Evolutionary conservation across 1,140 invertebrate species (phyloP).

Genomic region (Centruroides vittatus): DNA sequence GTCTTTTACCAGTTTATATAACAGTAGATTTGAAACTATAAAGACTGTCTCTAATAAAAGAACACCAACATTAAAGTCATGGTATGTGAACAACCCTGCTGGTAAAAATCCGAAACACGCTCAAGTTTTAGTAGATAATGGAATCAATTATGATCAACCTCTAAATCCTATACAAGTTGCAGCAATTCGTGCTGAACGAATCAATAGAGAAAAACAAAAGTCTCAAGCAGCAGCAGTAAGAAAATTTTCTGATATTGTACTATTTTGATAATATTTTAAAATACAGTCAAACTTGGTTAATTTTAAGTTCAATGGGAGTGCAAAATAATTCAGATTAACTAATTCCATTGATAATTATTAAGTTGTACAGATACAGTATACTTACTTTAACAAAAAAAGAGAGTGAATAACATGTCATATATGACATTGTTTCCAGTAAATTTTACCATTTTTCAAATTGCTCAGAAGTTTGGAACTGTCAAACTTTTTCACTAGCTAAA

Average conservation of each 20-base stretch:
- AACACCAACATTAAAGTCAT: slow-evolving; percentile 50
- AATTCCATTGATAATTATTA: no score
- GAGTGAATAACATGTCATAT: no score
- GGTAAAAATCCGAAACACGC: slow-evolving; percentile 61
- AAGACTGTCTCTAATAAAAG: slow-evolving; percentile 49
- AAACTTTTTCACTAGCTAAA: no score
- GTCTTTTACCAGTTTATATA: slow-evolving; percentile 52
- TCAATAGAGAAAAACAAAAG: slow-evolving; percentile 51
- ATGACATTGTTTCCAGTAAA: no score
- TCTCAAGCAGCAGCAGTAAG: slow-evolving; percentile 21
- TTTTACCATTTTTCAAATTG: no score
- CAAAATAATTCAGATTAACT: no score
- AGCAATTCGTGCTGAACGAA: slow-evolving; percentile 60
- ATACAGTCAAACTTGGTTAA: no score
- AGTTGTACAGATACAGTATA: no score
- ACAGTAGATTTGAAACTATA: slow-evolving; percentile 61
- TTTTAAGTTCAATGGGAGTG: no score
- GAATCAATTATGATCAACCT: slow-evolving; percentile 73
- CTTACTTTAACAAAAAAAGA: no score
- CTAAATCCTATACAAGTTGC: slow-evolving; percentile 71
- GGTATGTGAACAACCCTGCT: slow-evolving; percentile 17
- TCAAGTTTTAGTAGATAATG: slow-evolving; percentile 60
- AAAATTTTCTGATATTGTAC: no score
- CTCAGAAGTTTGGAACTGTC: no score
- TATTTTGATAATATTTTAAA: neutral